A percentile compares a stretch with the other conserved stretches of the same genome.
Evolutionary conservation across 2,797 vertebrate species (phyloP).

Genomic region (Carduelis carduelis): DNA sequence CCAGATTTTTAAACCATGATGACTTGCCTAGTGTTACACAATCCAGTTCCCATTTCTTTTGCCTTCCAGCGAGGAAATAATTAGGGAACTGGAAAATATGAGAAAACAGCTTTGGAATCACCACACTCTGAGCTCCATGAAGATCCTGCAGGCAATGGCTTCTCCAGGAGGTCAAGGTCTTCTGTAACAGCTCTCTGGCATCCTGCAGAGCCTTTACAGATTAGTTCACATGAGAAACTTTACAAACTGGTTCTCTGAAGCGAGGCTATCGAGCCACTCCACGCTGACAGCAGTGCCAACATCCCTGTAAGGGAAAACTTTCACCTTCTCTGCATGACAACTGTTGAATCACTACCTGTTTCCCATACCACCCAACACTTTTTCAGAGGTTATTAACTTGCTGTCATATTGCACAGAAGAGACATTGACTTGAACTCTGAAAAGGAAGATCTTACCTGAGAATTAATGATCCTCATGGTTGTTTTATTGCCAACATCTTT

Average conservation of each 20-base stretch:
- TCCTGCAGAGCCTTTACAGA: neutral
- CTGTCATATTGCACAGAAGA: neutral
- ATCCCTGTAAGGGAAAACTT: neutral
- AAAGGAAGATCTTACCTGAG: constrained; percentile 83
- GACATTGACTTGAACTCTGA: neutral
- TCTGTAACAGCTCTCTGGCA: neutral
- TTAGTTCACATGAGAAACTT: neutral
- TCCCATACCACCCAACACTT: neutral
- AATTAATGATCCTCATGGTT: constrained; percentile 95
- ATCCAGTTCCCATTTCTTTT: neutral
- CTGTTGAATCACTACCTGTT: neutral
- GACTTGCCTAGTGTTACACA: neutral
- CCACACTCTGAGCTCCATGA: neutral
- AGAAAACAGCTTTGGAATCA: neutral
- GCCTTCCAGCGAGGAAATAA: constrained; percentile 14
- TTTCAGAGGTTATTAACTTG: neutral
- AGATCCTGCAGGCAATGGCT: neutral
- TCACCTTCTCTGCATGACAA: neutral
- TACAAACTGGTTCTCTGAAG: neutral
- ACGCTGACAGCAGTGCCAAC: neutral
- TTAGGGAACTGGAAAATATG: neutral
- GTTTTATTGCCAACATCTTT: constrained; percentile 97
- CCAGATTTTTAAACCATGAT: neutral
- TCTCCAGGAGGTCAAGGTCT: neutral
- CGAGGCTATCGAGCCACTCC: neutral